These are phyloP conservation scores for Neofelis nebulosa DNA, from an alignment of 2,113 vertebrate species.

Conservation along the genomic window DNA sequence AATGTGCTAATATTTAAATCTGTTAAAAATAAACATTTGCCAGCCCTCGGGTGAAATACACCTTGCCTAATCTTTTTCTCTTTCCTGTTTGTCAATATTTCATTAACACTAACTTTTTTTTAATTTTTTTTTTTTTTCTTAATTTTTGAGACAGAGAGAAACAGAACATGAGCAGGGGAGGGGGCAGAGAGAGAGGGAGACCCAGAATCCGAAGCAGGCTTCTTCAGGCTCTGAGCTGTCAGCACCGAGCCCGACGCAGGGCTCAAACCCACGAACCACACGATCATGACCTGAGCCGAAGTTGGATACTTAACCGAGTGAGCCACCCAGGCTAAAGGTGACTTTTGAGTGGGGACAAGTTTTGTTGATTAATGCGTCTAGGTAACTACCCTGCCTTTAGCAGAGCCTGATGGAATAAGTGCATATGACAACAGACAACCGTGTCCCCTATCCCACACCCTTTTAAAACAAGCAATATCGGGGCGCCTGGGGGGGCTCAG, in stretches of 20 bases:
- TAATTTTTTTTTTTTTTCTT: too few relatives aligned
- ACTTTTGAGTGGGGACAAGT: not conserved
- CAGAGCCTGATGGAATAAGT: not conserved
- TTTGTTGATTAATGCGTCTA: not conserved
- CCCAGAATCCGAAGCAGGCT: too few relatives aligned
- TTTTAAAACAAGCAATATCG: not conserved
- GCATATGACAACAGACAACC: not conserved
- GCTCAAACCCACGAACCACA: too few relatives aligned
- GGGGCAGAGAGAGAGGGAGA: too few relatives aligned
- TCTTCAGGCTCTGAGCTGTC: too few relatives aligned
- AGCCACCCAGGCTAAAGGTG: not conserved
- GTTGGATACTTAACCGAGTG: too few relatives aligned
- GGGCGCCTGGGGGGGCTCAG: too few relatives aligned
- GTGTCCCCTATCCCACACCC: accelerated
- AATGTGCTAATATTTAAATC: not conserved
- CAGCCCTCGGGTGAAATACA: not conserved
- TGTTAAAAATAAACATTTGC: not conserved
- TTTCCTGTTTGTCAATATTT: not conserved
- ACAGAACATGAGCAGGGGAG: too few relatives aligned
- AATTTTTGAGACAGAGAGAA: too few relatives aligned
- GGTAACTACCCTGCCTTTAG: not conserved
- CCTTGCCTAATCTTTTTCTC: not conserved
- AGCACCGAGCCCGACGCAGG: too few relatives aligned
- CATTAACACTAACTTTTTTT: not conserved
- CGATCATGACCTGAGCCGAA: too few relatives aligned